Conservation (phyloP, 2,888 invertebrate genomes). For the Chaetogeoica ovagalla region DNA sequence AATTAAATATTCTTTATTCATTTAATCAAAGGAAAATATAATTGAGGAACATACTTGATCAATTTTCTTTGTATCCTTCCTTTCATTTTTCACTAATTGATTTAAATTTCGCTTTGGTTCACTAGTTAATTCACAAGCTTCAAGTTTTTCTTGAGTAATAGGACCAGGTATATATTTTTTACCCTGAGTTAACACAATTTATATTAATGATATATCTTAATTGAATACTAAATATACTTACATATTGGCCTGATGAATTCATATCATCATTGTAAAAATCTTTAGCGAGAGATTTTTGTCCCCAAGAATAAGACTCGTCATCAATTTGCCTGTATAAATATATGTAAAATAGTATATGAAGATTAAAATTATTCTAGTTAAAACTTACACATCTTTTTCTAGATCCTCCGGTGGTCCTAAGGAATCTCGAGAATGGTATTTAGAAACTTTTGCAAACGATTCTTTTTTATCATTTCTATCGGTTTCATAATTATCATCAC, state of each 20-base stretch:
- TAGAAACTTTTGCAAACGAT: slow-evolving; percentile 18
- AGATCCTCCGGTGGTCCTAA: slow-evolving; percentile 37
- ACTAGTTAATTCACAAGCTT: slow-evolving; percentile 63
- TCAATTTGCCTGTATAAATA: slow-evolving; percentile 29
- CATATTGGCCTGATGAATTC: slow-evolving; percentile 27
- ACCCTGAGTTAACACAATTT: background rate
- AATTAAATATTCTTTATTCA: no score
- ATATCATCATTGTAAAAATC: slow-evolving; percentile 46
- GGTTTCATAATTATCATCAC: slow-evolving; percentile 32
- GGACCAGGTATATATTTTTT: slow-evolving; percentile 64
- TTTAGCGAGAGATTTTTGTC: slow-evolving; percentile 39
- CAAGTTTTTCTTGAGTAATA: slow-evolving; percentile 66
- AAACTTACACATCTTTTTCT: slow-evolving; percentile 44
- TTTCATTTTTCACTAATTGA: slow-evolving; percentile 56
- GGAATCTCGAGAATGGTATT: slow-evolving; percentile 41
- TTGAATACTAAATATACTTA: background rate
- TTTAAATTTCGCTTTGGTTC: slow-evolving; percentile 59
- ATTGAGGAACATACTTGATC: slow-evolving; percentile 38
- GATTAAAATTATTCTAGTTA: background rate
- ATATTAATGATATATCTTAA: background rate
- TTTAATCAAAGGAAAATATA: no score
- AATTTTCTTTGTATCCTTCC: slow-evolving; percentile 52
- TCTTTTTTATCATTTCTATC: slow-evolving; percentile 41
- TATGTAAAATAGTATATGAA: background rate
- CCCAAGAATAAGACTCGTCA: slow-evolving; percentile 41